Evolutionary conservation across 2,113 vertebrate species (phyloP), one percentile per base, ranked within the genome.

Genomic region (Coryphaenoides rupestris): DNA sequence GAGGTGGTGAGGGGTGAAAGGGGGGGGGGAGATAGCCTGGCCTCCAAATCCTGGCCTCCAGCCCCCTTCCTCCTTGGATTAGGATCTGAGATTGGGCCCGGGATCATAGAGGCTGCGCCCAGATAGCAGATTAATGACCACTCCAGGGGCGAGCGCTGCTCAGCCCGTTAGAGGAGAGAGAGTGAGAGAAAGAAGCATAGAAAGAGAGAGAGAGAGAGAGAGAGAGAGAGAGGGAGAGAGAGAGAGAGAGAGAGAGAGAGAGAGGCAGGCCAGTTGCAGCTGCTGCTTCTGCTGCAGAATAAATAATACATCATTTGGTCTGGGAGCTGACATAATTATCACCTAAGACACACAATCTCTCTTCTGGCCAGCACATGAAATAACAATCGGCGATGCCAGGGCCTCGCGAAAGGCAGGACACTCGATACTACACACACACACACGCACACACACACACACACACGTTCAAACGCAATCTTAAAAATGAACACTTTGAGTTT

Each of bases 1-100:
- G 40, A 45, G 40, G 5, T 5, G 13, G 40, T 6, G 40, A 45
- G 40, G 40, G 40, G 15, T 2, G 46, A 47, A 16, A 12, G 10
- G 15, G 46, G 15, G 10, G 15, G 10, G 46, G 87, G 89, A 88
- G 89, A 90, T 88, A 86, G 86, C 82, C 24, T 47, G 82, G 79
- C 84, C 65, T 83, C 81, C 80, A 90, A 88, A 92, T 90, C 89
- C 87, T 90, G 86, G 88, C 90, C 90, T 74, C 81, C 85, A 91
- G 90, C 86, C 83, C 74, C 87, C 85, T 89, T 90, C 87, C 86
- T 87, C 89, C 89, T 90, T 89, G 88, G 88, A 91, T 90, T 87
- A 88, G 81, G 89, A 89, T 91, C 87, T 90, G 86, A 90, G 88
- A 89, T 89, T 87, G 87, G 86, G 86, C 88, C 84, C n/a, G 71